These are phyloP conservation scores for Anastrepha obliqua DNA, from an alignment of 1,140 invertebrate genomes.

Conservation along the genomic window DNA sequence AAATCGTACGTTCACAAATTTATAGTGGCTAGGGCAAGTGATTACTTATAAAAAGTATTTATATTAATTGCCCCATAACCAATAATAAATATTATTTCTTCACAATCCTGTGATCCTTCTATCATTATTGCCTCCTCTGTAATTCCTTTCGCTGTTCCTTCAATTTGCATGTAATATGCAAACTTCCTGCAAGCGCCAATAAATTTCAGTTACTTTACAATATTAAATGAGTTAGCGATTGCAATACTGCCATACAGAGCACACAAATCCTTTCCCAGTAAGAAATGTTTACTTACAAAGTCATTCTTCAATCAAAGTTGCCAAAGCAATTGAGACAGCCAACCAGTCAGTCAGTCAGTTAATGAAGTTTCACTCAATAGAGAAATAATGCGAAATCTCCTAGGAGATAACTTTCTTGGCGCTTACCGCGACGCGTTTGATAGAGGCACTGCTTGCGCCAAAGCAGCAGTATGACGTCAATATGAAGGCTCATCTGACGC, in stretches of 20 bases:
- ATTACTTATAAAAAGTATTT: too few species aligned
- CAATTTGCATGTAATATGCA: background rate
- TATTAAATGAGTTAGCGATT: constrained; percentile 32
- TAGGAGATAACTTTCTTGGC: constrained; percentile 54
- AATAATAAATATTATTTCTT: too few species aligned
- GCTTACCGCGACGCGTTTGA: background rate
- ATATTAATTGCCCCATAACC: too few species aligned
- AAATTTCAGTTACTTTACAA: background rate
- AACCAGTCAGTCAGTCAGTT: background rate
- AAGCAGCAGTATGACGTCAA: background rate
- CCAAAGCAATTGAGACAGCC: constrained; percentile 44
- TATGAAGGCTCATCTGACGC: background rate
- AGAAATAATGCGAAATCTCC: constrained; percentile 52
- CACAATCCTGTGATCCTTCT: too few species aligned
- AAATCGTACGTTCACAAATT: too few species aligned
- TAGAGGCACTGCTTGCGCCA: background rate
- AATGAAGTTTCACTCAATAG: constrained; percentile 19
- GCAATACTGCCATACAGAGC: background rate
- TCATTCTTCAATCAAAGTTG: background rate
- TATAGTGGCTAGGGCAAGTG: too few species aligned
- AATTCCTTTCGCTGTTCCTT: background rate
- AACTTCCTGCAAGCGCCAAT: background rate
- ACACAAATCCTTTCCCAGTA: background rate
- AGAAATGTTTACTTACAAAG: background rate
- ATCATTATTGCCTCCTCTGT: too few species aligned